Evolutionary conservation across 1,140 invertebrate species (phyloP).

Genomic region (Anastatus disparis): DNA sequence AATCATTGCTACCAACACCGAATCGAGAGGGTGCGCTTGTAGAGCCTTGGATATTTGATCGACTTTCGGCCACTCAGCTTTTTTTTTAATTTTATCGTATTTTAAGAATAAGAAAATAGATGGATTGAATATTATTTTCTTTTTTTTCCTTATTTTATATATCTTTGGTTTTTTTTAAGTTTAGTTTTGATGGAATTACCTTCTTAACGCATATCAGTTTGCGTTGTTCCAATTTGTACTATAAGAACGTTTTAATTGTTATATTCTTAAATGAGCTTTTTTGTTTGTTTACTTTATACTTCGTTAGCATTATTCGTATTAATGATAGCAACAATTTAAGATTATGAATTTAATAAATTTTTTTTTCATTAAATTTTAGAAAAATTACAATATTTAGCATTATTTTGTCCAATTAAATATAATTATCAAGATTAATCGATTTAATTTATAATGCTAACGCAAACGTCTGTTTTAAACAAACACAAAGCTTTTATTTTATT

Average conservation of each 20-base stretch:
- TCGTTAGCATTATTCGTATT: slow-evolving; percentile 20
- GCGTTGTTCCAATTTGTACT: slow-evolving; percentile 38
- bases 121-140: neutral
- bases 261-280: neutral
- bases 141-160: neutral
- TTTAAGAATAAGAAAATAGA: slow-evolving; percentile 39
- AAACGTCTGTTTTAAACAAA: neutral
- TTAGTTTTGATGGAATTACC: too few species aligned
- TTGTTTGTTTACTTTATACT: slow-evolving; percentile 5
- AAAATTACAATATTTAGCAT: too few species aligned
- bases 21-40: slow-evolving; percentile 24
- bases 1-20: slow-evolving; percentile 43
- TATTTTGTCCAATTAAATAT: too few species aligned
- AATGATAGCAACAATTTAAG: neutral
- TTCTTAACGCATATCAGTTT: too few species aligned
- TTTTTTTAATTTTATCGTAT: neutral
- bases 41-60: too few species aligned
- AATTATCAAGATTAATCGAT: too few species aligned
- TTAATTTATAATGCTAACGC: slow-evolving; percentile 1
- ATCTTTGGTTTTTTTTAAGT: slow-evolving; percentile 16
- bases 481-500: neutral
- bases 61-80: slow-evolving; percentile 19
- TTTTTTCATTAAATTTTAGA: too few species aligned
- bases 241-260: slow-evolving; percentile 16
- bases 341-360: too few species aligned